Conservation (phyloP, 1,140 invertebrate species). For the Cataglyphis hispanica region DNA sequence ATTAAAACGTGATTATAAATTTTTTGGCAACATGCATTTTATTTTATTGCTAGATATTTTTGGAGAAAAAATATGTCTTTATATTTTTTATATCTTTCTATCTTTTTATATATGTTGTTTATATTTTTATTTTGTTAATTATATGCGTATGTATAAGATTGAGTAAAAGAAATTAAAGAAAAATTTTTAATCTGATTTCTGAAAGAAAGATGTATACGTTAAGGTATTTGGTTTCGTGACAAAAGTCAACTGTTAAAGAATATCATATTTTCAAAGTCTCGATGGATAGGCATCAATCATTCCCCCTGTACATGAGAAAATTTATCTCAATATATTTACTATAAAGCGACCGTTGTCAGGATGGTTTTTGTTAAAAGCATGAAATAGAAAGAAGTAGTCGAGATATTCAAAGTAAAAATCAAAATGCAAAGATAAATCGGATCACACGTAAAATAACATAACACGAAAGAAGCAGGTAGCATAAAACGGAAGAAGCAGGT, state of each 20-base stretch:
- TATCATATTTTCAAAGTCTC: not conserved
- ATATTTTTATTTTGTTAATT: not conserved
- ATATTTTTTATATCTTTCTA: not conserved
- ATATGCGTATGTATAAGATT: not conserved
- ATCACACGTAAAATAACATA: conserved; percentile 10
- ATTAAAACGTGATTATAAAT: not conserved
- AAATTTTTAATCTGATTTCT: not conserved
- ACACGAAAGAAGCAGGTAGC: not conserved
- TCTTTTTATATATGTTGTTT: not conserved
- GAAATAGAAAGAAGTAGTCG: not conserved
- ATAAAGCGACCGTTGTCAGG: not conserved
- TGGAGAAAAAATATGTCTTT: not conserved
- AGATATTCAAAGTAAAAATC: not conserved
- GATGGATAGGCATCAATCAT: not conserved
- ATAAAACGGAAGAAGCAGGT: not conserved
- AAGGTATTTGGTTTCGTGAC: not conserved
- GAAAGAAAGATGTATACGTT: not conserved
- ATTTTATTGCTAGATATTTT: not conserved
- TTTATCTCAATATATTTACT: conserved; percentile 5
- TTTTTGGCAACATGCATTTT: not conserved
- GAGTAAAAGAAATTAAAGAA: not conserved
- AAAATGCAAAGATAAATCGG: not conserved
- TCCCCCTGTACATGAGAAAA: conserved; percentile 3
- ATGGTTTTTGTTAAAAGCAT: conserved; percentile 22
- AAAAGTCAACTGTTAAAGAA: conserved; percentile 1